phyloP scores from a whole-genome alignment of 2,888 invertebrate genomes.

The Terebella lapidaria region DNA sequence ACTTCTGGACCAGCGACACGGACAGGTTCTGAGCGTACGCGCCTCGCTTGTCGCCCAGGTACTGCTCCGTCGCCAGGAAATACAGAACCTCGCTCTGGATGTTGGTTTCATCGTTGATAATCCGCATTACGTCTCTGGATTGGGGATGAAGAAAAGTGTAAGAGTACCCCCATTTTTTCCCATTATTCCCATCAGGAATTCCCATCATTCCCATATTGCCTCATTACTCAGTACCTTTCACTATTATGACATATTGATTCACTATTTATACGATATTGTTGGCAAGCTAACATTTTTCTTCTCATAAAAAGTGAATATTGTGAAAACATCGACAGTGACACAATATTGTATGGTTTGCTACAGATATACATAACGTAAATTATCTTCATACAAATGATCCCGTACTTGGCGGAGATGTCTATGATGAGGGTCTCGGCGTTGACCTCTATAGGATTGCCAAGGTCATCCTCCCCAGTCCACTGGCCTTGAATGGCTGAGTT shows the following conservation, averaged over 20 bases:
- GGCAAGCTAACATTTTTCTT: too few relatives aligned
- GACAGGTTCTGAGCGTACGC: conserved; percentile 27
- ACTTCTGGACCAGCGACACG: conserved; percentile 16
- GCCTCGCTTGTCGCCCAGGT: conserved; percentile 28
- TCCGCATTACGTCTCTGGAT: conserved; percentile 27
- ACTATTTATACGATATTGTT: too few relatives aligned
- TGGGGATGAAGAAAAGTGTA: too few relatives aligned
- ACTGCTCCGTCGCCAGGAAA: conserved; percentile 26
- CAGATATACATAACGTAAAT: too few relatives aligned
- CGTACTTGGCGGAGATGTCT: conserved; percentile 10
- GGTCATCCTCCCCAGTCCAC: conserved; percentile 23
- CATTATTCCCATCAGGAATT: too few relatives aligned
- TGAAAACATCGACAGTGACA: too few relatives aligned
- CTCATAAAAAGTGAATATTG: too few relatives aligned
- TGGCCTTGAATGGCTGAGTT: conserved; percentile 16
- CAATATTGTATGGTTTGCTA: too few relatives aligned
- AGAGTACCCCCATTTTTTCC: too few relatives aligned
- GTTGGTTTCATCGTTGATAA: conserved; percentile 19
- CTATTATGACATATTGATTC: too few relatives aligned
- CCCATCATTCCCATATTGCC: too few relatives aligned
- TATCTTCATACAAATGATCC: background rate
- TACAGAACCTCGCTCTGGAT: conserved; percentile 13
- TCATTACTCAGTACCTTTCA: too few relatives aligned
- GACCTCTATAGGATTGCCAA: conserved; percentile 14
- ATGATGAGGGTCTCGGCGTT: conserved; percentile 11